Evolutionary conservation across 2,888 invertebrate genomes (phyloP).

Genomic region (Drosophila neonasuta): DNA sequence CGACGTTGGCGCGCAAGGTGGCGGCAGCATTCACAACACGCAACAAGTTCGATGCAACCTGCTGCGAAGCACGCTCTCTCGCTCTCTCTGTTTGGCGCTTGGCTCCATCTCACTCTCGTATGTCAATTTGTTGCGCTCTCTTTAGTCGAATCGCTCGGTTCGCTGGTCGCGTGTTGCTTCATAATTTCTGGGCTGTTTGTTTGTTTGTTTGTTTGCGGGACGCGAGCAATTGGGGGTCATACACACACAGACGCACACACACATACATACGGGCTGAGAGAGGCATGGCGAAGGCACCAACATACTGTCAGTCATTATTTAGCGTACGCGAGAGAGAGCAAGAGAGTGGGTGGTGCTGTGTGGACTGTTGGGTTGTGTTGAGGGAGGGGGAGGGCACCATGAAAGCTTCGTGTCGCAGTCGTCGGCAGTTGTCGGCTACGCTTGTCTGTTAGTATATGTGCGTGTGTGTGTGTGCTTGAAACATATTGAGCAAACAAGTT

Average conservation of each 20-base stretch:
- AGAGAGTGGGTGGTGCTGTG: slow-evolving; percentile 45
- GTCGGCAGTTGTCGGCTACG: slow-evolving; percentile 46
- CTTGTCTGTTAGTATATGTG: slow-evolving; percentile 12
- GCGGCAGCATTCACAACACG: slow-evolving; percentile 49
- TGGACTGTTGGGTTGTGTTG: background rate
- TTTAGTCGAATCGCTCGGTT: slow-evolving; percentile 52
- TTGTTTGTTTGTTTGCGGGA: slow-evolving; percentile 68
- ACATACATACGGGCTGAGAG: slow-evolving; percentile 1
- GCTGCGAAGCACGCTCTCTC: slow-evolving; percentile 43
- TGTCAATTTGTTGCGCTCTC: slow-evolving; percentile 58
- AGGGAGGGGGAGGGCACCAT: slow-evolving; percentile 17
- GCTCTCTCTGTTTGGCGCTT: slow-evolving; percentile 8
- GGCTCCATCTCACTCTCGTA: slow-evolving; percentile 9
- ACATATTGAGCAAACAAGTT: slow-evolving; percentile 81
- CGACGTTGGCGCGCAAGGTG: slow-evolving; percentile 69
- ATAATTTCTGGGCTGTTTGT: slow-evolving; percentile 60
- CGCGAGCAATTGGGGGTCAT: slow-evolving; percentile 77
- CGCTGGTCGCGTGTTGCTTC: slow-evolving; percentile 68
- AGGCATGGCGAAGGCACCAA: slow-evolving; percentile 61
- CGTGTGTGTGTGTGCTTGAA: slow-evolving; percentile 61
- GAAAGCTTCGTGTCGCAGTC: slow-evolving; percentile 68
- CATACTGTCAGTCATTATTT: slow-evolving; percentile 78
- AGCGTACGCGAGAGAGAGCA: slow-evolving; percentile 63
- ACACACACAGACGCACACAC: slow-evolving; percentile 36
- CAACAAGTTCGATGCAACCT: slow-evolving; percentile 74